Conservation (phyloP, 2,113 vertebrate species). For the Beaufortia kweichowensis region DNA sequence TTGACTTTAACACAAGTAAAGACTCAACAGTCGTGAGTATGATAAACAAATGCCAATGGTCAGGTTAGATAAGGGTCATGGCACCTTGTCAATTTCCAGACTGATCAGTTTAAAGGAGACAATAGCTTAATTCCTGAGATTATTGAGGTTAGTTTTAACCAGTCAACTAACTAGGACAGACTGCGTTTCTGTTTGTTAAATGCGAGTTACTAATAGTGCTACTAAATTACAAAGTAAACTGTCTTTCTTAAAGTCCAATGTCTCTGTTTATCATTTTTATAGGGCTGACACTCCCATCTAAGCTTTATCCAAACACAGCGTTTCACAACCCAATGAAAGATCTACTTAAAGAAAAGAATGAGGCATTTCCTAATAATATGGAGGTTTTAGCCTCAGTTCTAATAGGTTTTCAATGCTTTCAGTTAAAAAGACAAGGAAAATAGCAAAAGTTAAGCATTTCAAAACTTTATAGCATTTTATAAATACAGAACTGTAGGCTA, state of each 20-base stretch:
- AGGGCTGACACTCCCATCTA: not conserved
- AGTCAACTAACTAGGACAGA: too few species aligned
- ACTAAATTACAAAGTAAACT: not conserved
- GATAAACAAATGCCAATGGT: not conserved
- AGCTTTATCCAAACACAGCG: not conserved
- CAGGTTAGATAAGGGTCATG: not conserved
- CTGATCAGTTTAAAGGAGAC: constrained; percentile 10
- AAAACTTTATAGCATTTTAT: too few species aligned
- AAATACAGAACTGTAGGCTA: too few species aligned
- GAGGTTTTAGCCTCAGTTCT: too few species aligned
- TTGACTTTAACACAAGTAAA: not conserved
- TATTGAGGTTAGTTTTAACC: not conserved
- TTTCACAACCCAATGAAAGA: not conserved
- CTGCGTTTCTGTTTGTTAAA: too few species aligned
- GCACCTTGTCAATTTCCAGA: constrained; percentile 2
- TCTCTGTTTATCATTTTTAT: not conserved
- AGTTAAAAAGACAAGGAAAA: too few species aligned
- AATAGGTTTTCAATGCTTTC: too few species aligned
- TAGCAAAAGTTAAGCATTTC: too few species aligned
- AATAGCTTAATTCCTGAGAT: not conserved
- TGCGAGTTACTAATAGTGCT: not conserved
- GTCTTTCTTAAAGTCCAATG: too few species aligned
- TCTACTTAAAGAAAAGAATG: not conserved
- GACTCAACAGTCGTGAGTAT: not conserved
- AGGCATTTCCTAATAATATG: too few species aligned